Evolutionary conservation across 30 jellyfish, hydroid and myxozoan genomes (phyloP).

Genomic region (Haliclystus octoradiatus): DNA sequence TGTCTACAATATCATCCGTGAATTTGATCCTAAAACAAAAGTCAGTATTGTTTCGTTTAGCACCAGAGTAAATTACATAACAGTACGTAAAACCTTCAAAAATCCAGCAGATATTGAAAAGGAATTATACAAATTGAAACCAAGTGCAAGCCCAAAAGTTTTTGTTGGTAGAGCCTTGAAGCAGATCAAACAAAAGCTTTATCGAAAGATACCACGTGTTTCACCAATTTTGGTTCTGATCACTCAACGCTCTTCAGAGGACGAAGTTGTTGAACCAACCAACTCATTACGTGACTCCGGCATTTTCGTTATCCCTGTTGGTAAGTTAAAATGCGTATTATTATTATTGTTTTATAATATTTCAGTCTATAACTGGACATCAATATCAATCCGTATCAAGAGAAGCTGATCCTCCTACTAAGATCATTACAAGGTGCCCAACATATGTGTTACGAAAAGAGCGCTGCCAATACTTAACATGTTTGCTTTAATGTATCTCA

Average conservation of each 20-base stretch:
- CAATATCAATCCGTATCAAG: too few relatives aligned
- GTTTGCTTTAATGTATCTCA: too few relatives aligned
- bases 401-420: too few relatives aligned
- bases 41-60: not conserved
- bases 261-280: conserved; percentile 24
- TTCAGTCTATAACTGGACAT: not conserved
- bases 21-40: not conserved
- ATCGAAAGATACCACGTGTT: conserved; percentile 1
- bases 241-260: conserved; percentile 53
- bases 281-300: conserved; percentile 29
- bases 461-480: too few relatives aligned
- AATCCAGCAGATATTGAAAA: too few relatives aligned
- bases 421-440: too few relatives aligned
- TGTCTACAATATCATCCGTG: not conserved
- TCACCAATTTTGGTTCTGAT: conserved; percentile 31
- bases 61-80: not conserved
- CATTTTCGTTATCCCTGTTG: conserved; percentile 37
- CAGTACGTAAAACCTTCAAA: not conserved
- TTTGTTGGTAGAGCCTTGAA: conserved; percentile 30
- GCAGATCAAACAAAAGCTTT: not conserved
- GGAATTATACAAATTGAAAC: conserved; percentile 8
- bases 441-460: too few relatives aligned
- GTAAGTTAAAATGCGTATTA: conserved; percentile 11
- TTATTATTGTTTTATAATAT: too few relatives aligned
- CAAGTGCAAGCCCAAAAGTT: conserved; percentile 12